Conservation (phyloP, 2,888 invertebrate genomes). For the Ophion ventricosus region DNA sequence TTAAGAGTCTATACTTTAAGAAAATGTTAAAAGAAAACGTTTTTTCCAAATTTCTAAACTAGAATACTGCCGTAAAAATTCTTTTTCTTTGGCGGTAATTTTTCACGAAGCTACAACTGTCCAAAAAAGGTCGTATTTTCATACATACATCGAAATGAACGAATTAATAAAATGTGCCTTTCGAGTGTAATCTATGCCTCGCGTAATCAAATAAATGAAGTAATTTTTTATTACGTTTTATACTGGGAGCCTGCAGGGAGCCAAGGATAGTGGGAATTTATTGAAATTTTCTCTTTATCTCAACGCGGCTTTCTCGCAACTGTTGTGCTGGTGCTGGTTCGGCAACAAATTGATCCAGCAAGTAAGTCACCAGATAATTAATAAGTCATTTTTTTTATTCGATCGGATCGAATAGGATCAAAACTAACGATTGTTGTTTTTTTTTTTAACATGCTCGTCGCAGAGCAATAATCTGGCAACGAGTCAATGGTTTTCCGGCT, state of each 20-base stretch:
- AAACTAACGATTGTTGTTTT: neutral
- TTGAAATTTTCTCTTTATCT: slow-evolving; percentile 73
- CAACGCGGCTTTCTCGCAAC: slow-evolving; percentile 72
- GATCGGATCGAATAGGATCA: neutral
- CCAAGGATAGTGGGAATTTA: slow-evolving; percentile 69
- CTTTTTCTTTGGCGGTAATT: too few species aligned
- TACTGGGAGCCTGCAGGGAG: slow-evolving; percentile 65
- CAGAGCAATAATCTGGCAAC: slow-evolving; percentile 58
- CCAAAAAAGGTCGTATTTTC: too few species aligned
- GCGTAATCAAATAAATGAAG: too few species aligned
- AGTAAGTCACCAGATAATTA: slow-evolving; percentile 60
- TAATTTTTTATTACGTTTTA: neutral
- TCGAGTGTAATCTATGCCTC: too few species aligned
- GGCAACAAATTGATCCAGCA: slow-evolving; percentile 74
- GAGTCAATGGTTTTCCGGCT: slow-evolving; percentile 74
- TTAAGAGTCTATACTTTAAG: too few species aligned
- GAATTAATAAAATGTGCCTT: too few species aligned
- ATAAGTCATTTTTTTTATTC: neutral
- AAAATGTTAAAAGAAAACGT: too few species aligned
- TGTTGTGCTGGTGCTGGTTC: slow-evolving; percentile 74
- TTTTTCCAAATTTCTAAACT: too few species aligned
- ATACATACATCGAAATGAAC: too few species aligned
- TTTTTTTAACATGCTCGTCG: neutral
- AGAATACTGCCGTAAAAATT: too few species aligned
- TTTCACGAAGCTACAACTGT: too few species aligned